phyloP scores from a whole-genome alignment of 2,888 invertebrate genomes.

The Monochamus alternatus region DNA sequence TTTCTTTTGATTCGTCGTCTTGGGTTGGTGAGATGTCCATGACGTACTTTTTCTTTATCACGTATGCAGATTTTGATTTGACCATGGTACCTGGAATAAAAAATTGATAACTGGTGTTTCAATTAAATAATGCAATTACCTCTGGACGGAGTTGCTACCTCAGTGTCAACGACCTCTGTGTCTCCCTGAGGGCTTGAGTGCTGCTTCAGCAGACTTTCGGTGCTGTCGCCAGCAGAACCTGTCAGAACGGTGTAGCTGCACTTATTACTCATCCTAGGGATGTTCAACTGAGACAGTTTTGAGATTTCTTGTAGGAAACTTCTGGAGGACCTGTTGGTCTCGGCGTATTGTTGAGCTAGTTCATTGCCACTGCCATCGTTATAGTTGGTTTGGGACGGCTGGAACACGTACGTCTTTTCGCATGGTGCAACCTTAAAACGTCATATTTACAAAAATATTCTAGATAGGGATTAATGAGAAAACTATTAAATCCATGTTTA shows the following conservation, averaged over 20 bases:
- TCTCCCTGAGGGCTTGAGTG: conserved; percentile 62
- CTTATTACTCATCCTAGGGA: conserved; percentile 78
- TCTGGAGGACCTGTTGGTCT: conserved; percentile 63
- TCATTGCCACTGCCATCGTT: conserved; percentile 69
- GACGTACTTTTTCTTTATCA: conserved; percentile 72
- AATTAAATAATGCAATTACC: conserved; percentile 48
- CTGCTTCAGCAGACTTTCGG: conserved; percentile 75
- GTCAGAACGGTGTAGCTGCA: conserved; percentile 82
- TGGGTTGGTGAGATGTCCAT: conserved; percentile 66
- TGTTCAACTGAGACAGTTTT: conserved; percentile 81
- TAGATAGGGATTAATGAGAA: no score
- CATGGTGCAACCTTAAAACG: conserved; percentile 63
- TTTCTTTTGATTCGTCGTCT: conserved; percentile 59
- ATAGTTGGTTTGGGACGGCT: conserved; percentile 70
- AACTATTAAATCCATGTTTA: no score
- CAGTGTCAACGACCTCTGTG: conserved; percentile 59
- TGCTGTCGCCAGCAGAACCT: conserved; percentile 76
- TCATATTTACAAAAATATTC: no score
- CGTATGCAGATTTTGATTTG: conserved; percentile 76
- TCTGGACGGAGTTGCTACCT: conserved; percentile 65
- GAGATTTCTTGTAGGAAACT: conserved; percentile 75
- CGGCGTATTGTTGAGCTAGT: conserved; percentile 61
- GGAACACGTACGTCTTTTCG: conserved; percentile 71
- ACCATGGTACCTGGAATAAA: conserved; percentile 67
- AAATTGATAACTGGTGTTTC: neutral